Percentiles rank a stretch among this genome's conserved stretches.
Conservation (phyloP, 2,113 vertebrate species). For the Prionailurus bengalensis region DNA sequence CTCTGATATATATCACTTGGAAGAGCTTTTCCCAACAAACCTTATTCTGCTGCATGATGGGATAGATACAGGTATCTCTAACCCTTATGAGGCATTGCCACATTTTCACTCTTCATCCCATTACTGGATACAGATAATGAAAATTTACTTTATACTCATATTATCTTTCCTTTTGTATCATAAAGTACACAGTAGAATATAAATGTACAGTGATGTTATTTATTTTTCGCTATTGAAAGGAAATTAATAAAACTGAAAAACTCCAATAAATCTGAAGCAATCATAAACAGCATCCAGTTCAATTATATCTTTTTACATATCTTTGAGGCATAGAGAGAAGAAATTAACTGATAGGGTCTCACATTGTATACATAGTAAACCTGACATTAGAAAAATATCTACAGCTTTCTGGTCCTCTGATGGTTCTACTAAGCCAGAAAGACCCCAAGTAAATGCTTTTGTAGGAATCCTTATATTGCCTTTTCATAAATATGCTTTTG, state of each 20-base stretch:
- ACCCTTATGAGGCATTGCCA: neutral
- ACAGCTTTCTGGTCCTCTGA: neutral
- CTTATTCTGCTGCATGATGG: neutral
- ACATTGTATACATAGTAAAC: neutral
- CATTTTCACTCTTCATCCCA: neutral
- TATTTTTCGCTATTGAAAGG: neutral
- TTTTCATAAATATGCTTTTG: neutral
- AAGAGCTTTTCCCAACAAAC: neutral
- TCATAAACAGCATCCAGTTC: neutral
- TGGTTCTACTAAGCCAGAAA: neutral
- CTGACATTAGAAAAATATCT: neutral
- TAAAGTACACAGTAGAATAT: neutral
- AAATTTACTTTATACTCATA: neutral
- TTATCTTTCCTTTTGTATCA: neutral
- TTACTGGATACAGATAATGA: neutral
- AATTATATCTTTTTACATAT: neutral
- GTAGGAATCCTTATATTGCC: neutral
- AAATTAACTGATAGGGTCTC: neutral
- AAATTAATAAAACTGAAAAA: neutral
- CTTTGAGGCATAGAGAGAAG: neutral
- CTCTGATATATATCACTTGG: too few relatives aligned
- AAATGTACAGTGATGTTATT: neutral
- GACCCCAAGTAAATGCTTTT: neutral
- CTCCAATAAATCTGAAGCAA: neutral
- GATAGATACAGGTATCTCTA: neutral